A percentile compares a stretch with the other conserved stretches of the same genome.
Conservation (phyloP, 2,888 invertebrate genomes). For the Stictocephala bisonia region DNA sequence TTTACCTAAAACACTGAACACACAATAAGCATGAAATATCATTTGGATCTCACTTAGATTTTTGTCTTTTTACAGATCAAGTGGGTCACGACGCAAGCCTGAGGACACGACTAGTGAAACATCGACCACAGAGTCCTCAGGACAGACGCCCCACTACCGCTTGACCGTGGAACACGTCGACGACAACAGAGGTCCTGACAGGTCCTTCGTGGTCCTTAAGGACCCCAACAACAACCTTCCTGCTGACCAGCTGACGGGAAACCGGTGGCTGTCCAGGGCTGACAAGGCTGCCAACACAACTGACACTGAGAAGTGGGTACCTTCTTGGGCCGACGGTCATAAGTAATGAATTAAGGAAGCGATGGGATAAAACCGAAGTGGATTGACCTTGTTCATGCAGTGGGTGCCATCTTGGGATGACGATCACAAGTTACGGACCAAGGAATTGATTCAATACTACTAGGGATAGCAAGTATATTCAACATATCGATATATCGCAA, state of each 20-base stretch:
- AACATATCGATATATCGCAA: too few relatives aligned
- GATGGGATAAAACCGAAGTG: too few relatives aligned
- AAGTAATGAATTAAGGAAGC: not conserved
- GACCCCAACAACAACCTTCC: conserved; percentile 50
- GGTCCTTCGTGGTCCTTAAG: conserved; percentile 54
- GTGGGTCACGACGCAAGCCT: not conserved
- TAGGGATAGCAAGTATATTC: too few relatives aligned
- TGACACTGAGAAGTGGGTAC: conserved; percentile 34
- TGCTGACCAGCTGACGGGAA: conserved; percentile 4
- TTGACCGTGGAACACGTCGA: conserved; percentile 54
- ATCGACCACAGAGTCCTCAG: conserved; percentile 32
- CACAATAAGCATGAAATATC: too few relatives aligned
- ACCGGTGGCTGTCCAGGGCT: conserved; percentile 33
- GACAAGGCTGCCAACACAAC: not conserved
- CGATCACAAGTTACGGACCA: too few relatives aligned
- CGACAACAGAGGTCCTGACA: conserved; percentile 48
- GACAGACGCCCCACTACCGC: conserved; percentile 47
- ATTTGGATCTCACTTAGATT: not conserved
- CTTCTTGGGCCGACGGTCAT: conserved; percentile 37
- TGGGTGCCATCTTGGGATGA: too few relatives aligned
- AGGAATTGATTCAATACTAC: too few relatives aligned
- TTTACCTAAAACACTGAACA: too few relatives aligned
- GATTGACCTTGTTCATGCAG: too few relatives aligned
- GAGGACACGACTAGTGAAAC: conserved; percentile 29
- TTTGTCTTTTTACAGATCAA: not conserved